These are phyloP conservation scores for Holotrichia oblita DNA, from an alignment of 1,140 invertebrate species.

Conservation along the genomic window DNA sequence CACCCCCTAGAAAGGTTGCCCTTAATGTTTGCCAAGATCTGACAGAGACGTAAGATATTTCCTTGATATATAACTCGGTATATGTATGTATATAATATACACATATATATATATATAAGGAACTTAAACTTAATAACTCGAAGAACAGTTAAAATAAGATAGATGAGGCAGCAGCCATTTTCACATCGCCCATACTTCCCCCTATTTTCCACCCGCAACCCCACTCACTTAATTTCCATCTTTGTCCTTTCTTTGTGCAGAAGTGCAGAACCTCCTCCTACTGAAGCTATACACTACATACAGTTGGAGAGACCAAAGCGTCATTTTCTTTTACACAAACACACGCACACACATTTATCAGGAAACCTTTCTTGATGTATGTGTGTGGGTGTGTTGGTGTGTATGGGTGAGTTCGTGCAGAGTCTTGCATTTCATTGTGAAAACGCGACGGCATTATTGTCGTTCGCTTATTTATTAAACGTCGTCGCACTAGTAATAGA, in stretches of 20 bases:
- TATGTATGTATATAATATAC: too few species aligned
- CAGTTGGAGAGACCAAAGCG: background rate
- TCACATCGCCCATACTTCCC: slow-evolving; percentile 43
- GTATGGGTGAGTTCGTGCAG: background rate
- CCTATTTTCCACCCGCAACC: background rate
- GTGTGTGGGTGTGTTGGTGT: too few species aligned
- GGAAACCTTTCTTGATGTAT: too few species aligned
- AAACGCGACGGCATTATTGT: too few species aligned
- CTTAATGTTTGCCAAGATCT: too few species aligned
- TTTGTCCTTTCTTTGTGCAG: background rate
- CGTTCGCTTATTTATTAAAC: slow-evolving; percentile 38
- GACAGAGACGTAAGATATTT: too few species aligned
- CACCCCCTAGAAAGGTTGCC: too few species aligned
- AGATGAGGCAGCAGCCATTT: slow-evolving; percentile 59
- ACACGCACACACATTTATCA: background rate
- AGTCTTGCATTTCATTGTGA: slow-evolving; percentile 57
- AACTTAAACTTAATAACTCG: slow-evolving; percentile 50
- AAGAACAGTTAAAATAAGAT: slow-evolving; percentile 59
- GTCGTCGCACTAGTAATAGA: background rate
- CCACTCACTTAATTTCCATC: background rate
- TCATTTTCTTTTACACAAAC: slow-evolving; percentile 5
- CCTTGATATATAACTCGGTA: too few species aligned
- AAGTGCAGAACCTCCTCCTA: background rate
- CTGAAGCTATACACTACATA: too few species aligned
- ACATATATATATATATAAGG: too few species aligned